Evolutionary conservation across 2,888 invertebrate genomes (phyloP).

Genomic region (Amphipyra berbera): DNA sequence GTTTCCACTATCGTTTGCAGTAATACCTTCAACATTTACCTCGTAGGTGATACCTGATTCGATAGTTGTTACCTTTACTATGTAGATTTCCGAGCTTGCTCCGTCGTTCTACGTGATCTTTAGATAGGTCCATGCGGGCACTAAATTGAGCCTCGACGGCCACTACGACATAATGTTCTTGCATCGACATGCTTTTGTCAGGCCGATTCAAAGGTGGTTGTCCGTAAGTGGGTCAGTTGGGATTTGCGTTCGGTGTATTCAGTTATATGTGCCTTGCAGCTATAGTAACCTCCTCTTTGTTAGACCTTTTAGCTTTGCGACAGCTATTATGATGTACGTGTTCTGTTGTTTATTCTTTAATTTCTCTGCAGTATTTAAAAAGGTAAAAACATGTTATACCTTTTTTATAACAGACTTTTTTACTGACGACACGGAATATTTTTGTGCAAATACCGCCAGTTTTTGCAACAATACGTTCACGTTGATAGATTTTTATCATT

Average conservation of each 20-base stretch:
- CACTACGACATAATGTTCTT: constrained; percentile 82
- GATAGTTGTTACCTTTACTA: constrained; percentile 55
- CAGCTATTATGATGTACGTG: constrained; percentile 68
- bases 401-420: constrained; percentile 19
- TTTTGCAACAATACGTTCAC: constrained; percentile 42
- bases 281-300: constrained; percentile 70
- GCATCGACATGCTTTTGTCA: constrained; percentile 85
- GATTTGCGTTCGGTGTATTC: constrained; percentile 78
- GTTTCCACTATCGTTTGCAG: constrained; percentile 68
- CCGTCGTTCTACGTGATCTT: constrained; percentile 68
- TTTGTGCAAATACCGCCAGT: constrained; percentile 40
- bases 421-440: constrained; percentile 22
- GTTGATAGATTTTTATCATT: constrained; percentile 43
- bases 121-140: constrained; percentile 81
- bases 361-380: constrained; percentile 16
- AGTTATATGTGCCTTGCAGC: constrained; percentile 67
- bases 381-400: constrained; percentile 2
- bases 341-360: constrained; percentile 54
- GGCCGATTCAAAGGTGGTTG: constrained; percentile 83
- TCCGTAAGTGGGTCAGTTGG: constrained; percentile 82
- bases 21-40: constrained; percentile 70
- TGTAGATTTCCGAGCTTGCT: constrained; percentile 59
- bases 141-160: constrained; percentile 80
- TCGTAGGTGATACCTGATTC: constrained; percentile 56
- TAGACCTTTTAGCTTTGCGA: constrained; percentile 69